Conservation (phyloP, 2,888 invertebrate genomes). For the Mythimna impura region DNA sequence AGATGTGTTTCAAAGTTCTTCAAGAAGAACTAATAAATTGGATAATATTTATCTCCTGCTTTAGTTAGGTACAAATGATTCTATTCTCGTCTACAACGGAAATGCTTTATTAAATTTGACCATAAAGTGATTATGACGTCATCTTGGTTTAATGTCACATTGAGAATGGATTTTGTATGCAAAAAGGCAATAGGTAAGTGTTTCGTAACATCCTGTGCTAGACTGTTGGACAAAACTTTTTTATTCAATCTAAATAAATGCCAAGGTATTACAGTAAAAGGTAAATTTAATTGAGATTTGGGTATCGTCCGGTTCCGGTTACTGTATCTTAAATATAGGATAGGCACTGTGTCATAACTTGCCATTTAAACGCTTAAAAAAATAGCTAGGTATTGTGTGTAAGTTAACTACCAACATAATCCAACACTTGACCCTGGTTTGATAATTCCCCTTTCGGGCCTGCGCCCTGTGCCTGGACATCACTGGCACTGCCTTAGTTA, state of each 20-base stretch:
- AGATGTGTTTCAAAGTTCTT: no score
- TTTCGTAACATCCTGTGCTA: constrained; percentile 43
- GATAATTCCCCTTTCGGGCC: no score
- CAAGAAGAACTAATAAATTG: background rate
- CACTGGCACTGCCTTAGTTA: no score
- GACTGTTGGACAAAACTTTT: constrained; percentile 15
- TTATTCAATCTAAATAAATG: constrained; percentile 36
- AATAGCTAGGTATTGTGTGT: no score
- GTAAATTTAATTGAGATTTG: background rate
- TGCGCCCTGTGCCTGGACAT: no score
- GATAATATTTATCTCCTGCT: background rate
- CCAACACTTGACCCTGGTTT: no score
- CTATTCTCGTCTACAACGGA: constrained; percentile 41
- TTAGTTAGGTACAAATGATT: background rate
- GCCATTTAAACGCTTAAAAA: no score
- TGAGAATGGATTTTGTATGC: constrained; percentile 40
- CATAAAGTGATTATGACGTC: constrained; percentile 49
- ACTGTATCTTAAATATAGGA: background rate
- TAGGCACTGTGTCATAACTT: no score
- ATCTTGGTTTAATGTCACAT: constrained; percentile 41
- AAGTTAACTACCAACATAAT: no score
- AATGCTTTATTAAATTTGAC: constrained; percentile 26
- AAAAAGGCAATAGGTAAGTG: constrained; percentile 16
- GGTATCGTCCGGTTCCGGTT: background rate
- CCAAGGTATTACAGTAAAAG: constrained; percentile 25